These are phyloP conservation scores for Perizoma flavofasciatum DNA, from an alignment of 2,888 invertebrate species.

Conservation along the genomic window DNA sequence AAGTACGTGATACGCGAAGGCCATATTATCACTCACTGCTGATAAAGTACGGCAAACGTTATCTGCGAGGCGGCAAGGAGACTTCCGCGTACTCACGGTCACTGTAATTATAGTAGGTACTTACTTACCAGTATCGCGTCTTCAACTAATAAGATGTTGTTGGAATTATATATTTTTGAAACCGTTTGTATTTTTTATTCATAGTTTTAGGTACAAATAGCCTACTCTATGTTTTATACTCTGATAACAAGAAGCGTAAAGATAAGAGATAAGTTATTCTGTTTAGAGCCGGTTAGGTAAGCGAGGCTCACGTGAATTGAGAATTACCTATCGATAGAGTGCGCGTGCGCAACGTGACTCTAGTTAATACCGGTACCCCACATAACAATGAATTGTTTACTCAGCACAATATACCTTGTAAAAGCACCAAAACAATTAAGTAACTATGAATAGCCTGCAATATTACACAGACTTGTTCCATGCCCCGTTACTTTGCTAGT, in stretches of 20 bases:
- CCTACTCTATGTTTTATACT: constrained; percentile 49
- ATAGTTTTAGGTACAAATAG: not conserved
- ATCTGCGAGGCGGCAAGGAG: constrained; percentile 64
- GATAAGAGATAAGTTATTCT: constrained; percentile 33
- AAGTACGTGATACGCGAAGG: constrained; percentile 58
- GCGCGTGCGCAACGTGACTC: constrained; percentile 61
- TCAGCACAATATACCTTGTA: constrained; percentile 50
- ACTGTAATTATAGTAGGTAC: constrained; percentile 47
- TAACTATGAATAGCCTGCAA: constrained; percentile 31
- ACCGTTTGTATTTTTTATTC: not conserved
- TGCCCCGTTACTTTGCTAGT: constrained; percentile 46
- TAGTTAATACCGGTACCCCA: constrained; percentile 16
- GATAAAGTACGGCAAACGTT: constrained; percentile 76
- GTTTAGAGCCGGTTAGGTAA: constrained; percentile 6
- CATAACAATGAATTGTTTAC: constrained; percentile 47
- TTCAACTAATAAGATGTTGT: constrained; percentile 37
- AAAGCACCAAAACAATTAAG: constrained; percentile 32
- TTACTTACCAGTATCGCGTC: constrained; percentile 50
- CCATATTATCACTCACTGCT: constrained; percentile 62
- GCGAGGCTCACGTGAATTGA: constrained; percentile 56
- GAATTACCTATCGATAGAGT: constrained; percentile 31
- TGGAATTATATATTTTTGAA: constrained; percentile 4
- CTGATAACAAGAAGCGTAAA: constrained; percentile 26
- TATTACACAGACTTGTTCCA: constrained; percentile 41
- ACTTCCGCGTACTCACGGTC: constrained; percentile 78